A percentile compares a stretch with the other conserved stretches of the same genome.
Conservation (phyloP, 2,113 vertebrate genomes). For the Tamias sibiricus region DNA sequence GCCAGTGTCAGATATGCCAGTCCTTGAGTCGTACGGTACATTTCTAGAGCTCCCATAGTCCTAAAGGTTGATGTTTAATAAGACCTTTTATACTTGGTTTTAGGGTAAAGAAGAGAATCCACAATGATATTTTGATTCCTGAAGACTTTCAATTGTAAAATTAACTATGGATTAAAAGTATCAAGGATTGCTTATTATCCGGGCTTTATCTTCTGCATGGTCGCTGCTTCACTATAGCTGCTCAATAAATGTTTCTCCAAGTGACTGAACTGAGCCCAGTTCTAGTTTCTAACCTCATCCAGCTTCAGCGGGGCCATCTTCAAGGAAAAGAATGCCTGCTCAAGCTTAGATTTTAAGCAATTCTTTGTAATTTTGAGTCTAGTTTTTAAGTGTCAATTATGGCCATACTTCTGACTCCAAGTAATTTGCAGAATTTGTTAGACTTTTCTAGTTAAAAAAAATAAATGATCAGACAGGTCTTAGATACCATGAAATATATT, state of each 20-base stretch:
- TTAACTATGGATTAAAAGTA: not conserved
- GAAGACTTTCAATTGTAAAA: not conserved
- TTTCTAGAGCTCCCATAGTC: slow-evolving; percentile 7
- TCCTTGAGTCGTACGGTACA: not conserved
- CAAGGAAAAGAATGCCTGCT: not conserved
- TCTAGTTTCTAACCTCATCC: not conserved
- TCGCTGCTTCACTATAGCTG: not conserved
- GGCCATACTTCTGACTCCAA: not conserved
- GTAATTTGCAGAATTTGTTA: not conserved
- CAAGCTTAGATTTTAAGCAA: not conserved
- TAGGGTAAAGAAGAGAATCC: not conserved
- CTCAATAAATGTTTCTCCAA: slow-evolving; percentile 30
- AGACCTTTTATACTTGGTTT: not conserved
- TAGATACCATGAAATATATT: not conserved
- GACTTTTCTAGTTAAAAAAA: slow-evolving; percentile 7
- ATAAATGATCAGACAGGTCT: not conserved
- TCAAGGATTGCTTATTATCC: not conserved
- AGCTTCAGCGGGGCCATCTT: not conserved
- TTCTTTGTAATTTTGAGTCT: not conserved
- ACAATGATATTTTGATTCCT: not conserved
- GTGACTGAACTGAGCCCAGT: not conserved
- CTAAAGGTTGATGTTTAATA: slow-evolving; percentile 4
- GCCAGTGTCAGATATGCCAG: not conserved
- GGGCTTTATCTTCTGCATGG: not conserved
- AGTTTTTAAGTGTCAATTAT: not conserved